Conservation (phyloP, 1,140 invertebrate genomes). For the Pogonomyrmex californicus region DNA sequence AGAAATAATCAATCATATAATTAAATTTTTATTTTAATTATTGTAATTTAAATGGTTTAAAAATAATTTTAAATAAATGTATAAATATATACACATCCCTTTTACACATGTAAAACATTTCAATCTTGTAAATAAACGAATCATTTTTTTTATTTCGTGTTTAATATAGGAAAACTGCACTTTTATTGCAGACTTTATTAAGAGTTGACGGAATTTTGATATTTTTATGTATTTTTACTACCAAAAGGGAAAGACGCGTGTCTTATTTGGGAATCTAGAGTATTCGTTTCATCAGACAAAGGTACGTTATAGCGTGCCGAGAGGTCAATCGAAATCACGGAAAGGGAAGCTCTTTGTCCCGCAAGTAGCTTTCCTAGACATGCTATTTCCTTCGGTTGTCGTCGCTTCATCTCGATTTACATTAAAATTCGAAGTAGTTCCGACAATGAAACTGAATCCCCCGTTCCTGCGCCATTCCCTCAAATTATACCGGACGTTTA, state of each 20-base stretch:
- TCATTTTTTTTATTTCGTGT: not conserved
- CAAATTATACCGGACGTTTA: conserved; percentile 13
- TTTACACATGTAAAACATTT: not conserved
- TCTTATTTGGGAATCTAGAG: conserved; percentile 31
- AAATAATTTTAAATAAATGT: not conserved
- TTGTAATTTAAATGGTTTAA: not conserved
- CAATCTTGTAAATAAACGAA: not conserved
- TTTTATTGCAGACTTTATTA: conserved; percentile 3
- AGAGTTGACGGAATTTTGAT: not conserved
- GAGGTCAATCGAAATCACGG: conserved; percentile 45
- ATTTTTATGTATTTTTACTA: not conserved
- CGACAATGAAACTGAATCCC: conserved; percentile 39
- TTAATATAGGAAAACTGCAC: not conserved
- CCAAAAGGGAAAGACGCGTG: not conserved
- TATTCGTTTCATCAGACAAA: conserved; percentile 14
- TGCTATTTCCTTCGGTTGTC: conserved; percentile 26
- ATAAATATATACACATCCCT: not conserved
- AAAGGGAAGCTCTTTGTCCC: conserved; percentile 45
- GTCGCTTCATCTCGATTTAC: conserved; percentile 31
- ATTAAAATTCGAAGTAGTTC: conserved; percentile 42
- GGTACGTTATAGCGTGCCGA: conserved; percentile 23
- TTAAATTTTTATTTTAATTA: not conserved
- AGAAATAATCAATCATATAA: not conserved
- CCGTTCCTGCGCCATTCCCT: not conserved
- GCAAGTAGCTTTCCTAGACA: conserved; percentile 38